phyloP scores from a whole-genome alignment of 2,888 invertebrate species.

The Kryphioiulus occultus region DNA sequence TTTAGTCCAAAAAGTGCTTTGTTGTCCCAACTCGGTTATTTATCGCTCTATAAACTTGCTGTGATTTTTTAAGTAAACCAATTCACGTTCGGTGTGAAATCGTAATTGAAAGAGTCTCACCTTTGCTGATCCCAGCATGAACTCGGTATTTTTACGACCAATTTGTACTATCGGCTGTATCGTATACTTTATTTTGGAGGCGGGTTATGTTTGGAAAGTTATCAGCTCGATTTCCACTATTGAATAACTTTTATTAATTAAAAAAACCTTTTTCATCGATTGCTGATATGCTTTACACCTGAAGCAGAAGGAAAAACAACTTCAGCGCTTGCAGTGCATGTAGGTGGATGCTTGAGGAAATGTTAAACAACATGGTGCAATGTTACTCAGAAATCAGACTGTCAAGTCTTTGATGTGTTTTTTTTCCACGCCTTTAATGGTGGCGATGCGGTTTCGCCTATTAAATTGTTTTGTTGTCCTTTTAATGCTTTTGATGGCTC shows the following conservation, averaged over 20 bases:
- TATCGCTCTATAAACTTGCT: neutral
- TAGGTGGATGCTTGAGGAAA: no score
- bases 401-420: neutral
- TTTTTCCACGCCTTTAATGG: neutral
- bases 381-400: neutral
- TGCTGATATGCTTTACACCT: no score
- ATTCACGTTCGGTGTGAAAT: neutral
- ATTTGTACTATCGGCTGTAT: neutral
- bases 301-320: no score
- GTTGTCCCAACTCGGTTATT: neutral
- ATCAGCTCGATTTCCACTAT: no score
- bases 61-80: neutral
- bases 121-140: neutral
- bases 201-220: neutral
- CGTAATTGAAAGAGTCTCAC: neutral
- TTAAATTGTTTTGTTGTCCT: neutral
- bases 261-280: no score
- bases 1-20: neutral
- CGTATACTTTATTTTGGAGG: neutral
- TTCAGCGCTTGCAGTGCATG: no score
- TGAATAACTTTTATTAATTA: no score
- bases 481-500: conserved; percentile 1
- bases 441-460: conserved; percentile 7
- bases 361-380: neutral
- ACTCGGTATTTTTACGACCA: neutral